phyloP scores from a whole-genome alignment of 2,888 invertebrate species.

The Eupithecia pulchellata region DNA sequence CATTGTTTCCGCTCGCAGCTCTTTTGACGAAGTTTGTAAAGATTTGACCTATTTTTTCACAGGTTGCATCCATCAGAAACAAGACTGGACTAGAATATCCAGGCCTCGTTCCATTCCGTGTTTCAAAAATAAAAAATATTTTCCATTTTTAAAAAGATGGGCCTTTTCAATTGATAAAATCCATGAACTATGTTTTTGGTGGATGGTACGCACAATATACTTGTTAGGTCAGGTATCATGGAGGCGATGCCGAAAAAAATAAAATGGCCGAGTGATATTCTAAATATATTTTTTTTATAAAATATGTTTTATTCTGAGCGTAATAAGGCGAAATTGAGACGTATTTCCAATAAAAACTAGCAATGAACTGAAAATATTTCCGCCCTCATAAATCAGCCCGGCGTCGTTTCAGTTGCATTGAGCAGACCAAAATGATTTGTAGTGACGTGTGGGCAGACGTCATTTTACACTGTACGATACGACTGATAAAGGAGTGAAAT shows the following conservation, averaged over 20 bases:
- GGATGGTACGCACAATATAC: neutral
- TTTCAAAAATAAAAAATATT: conserved; percentile 1
- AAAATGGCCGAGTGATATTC: neutral
- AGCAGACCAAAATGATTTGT: conserved; percentile 17
- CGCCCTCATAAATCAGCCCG: conserved; percentile 20
- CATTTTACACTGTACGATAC: neutral
- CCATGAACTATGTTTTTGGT: neutral
- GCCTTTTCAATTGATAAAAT: neutral
- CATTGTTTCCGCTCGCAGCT: conserved; percentile 2
- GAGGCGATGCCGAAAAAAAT: neutral
- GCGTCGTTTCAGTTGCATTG: conserved; percentile 19
- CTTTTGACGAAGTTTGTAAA: conserved; percentile 9
- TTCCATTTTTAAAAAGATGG: neutral
- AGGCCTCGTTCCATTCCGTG: neutral
- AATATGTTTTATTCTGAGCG: neutral
- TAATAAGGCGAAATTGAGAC: neutral
- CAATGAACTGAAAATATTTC: conserved; percentile 12
- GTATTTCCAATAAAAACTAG: conserved; percentile 9
- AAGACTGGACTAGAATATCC: neutral
- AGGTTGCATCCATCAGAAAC: neutral
- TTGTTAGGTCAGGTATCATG: neutral
- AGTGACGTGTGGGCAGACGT: conserved; percentile 23
- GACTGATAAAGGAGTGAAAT: neutral
- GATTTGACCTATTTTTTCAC: conserved; percentile 5
- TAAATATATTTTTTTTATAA: neutral